Conservation (phyloP, 2,888 invertebrate species). For the Mesorhabditis belari region DNA sequence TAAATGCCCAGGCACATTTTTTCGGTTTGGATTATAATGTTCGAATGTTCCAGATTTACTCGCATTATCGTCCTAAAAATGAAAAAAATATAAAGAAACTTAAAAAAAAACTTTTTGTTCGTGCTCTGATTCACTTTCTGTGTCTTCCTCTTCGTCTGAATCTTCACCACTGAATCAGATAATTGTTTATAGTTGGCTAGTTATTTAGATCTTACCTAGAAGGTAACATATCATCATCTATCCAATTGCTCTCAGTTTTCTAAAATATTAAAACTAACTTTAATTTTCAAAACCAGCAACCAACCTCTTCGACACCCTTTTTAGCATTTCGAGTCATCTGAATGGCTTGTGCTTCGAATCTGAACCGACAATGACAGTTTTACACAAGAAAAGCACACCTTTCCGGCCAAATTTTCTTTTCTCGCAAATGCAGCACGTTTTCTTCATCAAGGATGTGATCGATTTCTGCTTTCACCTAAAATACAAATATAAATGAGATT, state of each 20-base stretch:
- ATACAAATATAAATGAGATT: background rate
- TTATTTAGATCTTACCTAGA: constrained; percentile 27
- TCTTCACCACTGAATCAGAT: too few relatives aligned
- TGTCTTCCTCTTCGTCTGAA: too few relatives aligned
- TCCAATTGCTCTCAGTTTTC: constrained; percentile 17
- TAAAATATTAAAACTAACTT: too few relatives aligned
- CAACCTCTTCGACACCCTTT: constrained; percentile 13
- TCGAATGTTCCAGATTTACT: too few relatives aligned
- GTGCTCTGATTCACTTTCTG: too few relatives aligned
- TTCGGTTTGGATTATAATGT: too few relatives aligned
- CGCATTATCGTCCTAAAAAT: too few relatives aligned
- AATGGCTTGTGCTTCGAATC: constrained; percentile 36
- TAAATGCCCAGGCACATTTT: too few relatives aligned
- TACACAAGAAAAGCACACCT: background rate
- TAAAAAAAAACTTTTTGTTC: too few relatives aligned
- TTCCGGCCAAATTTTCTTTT: constrained; percentile 54
- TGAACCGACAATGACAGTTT: background rate
- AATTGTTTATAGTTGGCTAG: too few relatives aligned
- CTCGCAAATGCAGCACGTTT: constrained; percentile 59
- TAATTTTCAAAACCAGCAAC: too few relatives aligned
- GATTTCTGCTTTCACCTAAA: constrained; percentile 71
- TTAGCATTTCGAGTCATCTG: constrained; percentile 38
- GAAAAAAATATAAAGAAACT: too few relatives aligned
- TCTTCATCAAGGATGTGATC: constrained; percentile 59
- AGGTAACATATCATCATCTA: constrained; percentile 51